Base-by-base conservation (phyloP, 2,113 vertebrate species). In the Ibidorhyncha struthersii region DNA sequence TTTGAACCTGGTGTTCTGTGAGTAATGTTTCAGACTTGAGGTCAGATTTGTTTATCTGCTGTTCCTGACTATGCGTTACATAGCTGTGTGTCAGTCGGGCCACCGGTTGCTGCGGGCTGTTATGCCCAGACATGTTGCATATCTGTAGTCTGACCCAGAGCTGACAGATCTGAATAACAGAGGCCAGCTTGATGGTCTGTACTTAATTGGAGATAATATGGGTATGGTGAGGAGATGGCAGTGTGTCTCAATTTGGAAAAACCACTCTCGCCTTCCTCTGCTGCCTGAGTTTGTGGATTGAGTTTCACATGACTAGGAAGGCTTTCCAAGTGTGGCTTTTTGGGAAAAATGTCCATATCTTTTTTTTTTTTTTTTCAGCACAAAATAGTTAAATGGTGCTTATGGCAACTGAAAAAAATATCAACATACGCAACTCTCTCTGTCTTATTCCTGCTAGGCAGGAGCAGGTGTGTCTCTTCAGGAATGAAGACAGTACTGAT, bases 341-440 rank as follows among this genome's bases (percentile, higher is more conserved):
- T 53, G 32, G 43, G 20, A 12, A 53, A 27, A 66, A 66, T 8
- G 17, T 13, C 14, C 14, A 1, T 20, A 49, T 25, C 3, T 12
- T 25, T 53, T 53, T 56, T 50, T 40, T 20, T 47, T 47, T 47
- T 47, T 47, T 21, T n/a, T n/a, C n/a, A n/a, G n/a, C 11, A 12
- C 29, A 45, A 40, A 69, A 16, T 38, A 40, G 10, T 62, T 67
- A 43, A 69, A 52, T 17, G 52, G 27, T 63, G 56, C 29, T 90
- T 70, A 17, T 15, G 30, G 29, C 43, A 86, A 36, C 50, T 1
- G 6, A 38, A 40, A 53, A 53, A 56, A 70, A 63, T 34, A 21
- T 2, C 8, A 3, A 8, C 5, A 4, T 36, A 14, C 0, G 1
- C 29, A 23, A 10, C 9, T 38, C 7, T 16, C n/a, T 29, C 26